Evolutionary conservation across 1,140 invertebrate species (phyloP), one percentile per base, ranked within the genome.

Genomic region (Conus ventricosus): DNA sequence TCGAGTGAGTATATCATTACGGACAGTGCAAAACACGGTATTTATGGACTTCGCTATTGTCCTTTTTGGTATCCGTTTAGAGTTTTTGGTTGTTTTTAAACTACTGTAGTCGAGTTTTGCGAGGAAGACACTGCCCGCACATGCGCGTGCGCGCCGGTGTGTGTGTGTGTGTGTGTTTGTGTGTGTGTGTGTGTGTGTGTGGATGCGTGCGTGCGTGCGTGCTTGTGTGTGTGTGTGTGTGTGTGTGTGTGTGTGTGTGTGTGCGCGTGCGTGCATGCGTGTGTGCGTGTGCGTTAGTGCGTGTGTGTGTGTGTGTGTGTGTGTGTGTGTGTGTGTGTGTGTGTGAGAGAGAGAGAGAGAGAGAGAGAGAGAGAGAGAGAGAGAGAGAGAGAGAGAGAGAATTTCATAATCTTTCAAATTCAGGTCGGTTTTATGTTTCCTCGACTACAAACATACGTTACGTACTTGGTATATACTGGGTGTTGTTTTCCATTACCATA

Each of bases 91-190:
- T 71, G 67, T 71, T 71, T 71, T 0, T 71, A 17, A 7, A 7
- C 20, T 71, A 1, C 20, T 71, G 15, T 71, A 20, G 17, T 20
- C 23, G 20, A 23, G 67, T 71, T 71, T 71, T n/a, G 15, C 20
- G 17, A 71, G 67, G 78, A 80, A 15, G 11, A 4, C 57, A 60
- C 57, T 8, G 67, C 20, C 11, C 20, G 67, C 20, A 20, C 20
- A 20, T n/a, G 67, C 20, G 67, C 20, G 67, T 23, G 78, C 39
- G 78, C 39, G 78, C 20, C 25, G 27, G 67, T 71, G 67, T 71
- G 67, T 71, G 67, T 71, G 67, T 71, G 67, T 71, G 67, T 71
- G 67, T 71, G 67, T 71, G 67, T 71, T 3, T 71, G 67, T 71
- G 67, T 71, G 67, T 71, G 67, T 71, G 13, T 71, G 67, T 71